phyloP scores from a whole-genome alignment of 1,140 invertebrate species.

The Teleogryllus occipitalis region DNA sequence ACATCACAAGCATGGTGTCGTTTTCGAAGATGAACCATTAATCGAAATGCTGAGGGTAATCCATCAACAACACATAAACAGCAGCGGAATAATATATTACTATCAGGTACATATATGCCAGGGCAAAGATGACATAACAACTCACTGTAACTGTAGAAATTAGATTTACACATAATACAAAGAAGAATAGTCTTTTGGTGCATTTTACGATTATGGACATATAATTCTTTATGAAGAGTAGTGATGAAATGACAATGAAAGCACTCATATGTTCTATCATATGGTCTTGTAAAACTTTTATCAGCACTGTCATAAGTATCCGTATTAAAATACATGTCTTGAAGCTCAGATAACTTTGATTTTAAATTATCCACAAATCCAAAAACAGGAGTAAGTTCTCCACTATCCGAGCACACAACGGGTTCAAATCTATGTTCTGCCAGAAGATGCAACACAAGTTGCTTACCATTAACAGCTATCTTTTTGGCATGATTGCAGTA shows the following conservation, averaged over 20 bases:
- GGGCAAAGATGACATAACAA: constrained; percentile 75
- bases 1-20: constrained; percentile 75
- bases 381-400: constrained; percentile 18
- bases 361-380: constrained; percentile 58
- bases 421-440: constrained; percentile 64
- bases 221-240: constrained; percentile 67
- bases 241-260: constrained; percentile 73
- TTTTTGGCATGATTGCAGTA: constrained; percentile 76
- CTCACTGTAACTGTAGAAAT: constrained; percentile 78
- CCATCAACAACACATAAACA: constrained; percentile 62
- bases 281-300: constrained; percentile 40
- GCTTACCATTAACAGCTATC: constrained; percentile 72
- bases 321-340: constrained; percentile 57
- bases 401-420: constrained; percentile 38
- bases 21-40: constrained; percentile 78
- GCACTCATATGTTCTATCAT: constrained; percentile 62
- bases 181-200: constrained; percentile 69
- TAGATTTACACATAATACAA: constrained; percentile 77
- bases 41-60: constrained; percentile 70
- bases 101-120: constrained; percentile 57
- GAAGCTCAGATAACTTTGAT: constrained; percentile 50
- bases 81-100: constrained; percentile 57
- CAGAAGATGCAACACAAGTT: constrained; percentile 66
- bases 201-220: constrained; percentile 73
- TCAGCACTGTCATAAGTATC: constrained; percentile 54